phyloP scores from a whole-genome alignment of 2,888 invertebrate species.

The Adelphocoris suturalis region DNA sequence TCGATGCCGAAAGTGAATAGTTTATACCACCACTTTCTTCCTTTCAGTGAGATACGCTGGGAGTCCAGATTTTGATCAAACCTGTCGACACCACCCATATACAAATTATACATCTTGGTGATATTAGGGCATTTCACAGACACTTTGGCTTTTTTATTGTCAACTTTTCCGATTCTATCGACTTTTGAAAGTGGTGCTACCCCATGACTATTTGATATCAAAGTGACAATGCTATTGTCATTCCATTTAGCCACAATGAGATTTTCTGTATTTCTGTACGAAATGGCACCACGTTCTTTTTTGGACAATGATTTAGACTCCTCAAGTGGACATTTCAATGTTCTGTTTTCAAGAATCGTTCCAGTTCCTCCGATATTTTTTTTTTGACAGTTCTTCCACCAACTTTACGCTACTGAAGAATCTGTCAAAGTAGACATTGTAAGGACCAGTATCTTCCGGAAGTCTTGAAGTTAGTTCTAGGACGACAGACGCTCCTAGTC shows the following conservation, averaged over 20 bases:
- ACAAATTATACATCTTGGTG: too few species aligned
- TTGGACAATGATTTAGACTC: too few species aligned
- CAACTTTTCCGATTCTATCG: conserved; percentile 54
- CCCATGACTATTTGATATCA: conserved; percentile 52
- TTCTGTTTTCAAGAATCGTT: too few species aligned
- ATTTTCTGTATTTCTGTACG: conserved; percentile 47
- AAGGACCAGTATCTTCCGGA: conserved; percentile 48
- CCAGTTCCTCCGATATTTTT: conserved; percentile 67
- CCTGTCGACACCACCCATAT: too few species aligned
- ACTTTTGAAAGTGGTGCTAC: conserved; percentile 46
- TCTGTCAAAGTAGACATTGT: conserved; percentile 66
- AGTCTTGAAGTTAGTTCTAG: conserved; percentile 64
- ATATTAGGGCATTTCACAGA: too few species aligned
- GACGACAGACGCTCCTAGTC: conserved; percentile 63
- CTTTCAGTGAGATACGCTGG: too few species aligned
- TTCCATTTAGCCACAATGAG: conserved; percentile 58
- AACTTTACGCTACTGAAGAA: conserved; percentile 65
- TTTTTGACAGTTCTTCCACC: conserved; percentile 38
- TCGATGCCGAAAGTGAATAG: too few species aligned
- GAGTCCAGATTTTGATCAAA: too few species aligned
- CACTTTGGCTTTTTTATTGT: too few species aligned
- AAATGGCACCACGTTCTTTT: conserved; percentile 53
- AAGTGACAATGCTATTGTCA: conserved; percentile 52
- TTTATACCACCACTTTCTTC: too few species aligned
- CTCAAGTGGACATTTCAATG: too few species aligned